Evolutionary conservation across 2,888 invertebrate species (phyloP).

Genomic region (Campoletis raptor): DNA sequence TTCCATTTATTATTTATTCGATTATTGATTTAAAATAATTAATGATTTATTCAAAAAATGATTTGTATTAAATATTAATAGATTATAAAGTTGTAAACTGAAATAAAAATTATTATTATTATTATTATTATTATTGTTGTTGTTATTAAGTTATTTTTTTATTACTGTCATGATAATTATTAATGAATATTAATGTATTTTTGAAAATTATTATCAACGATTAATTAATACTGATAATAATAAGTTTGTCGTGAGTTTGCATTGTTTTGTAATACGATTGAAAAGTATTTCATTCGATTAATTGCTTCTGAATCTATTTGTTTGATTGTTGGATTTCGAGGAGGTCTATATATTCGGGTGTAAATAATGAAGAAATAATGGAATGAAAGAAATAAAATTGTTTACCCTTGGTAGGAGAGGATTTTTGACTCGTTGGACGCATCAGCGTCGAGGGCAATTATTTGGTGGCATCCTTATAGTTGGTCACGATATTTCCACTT

Average conservation of each 20-base stretch:
- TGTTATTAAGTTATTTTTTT: neutral
- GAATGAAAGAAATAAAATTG: neutral
- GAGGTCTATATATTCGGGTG: neutral
- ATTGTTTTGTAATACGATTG: neutral
- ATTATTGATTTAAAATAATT: neutral
- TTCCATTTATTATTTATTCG: neutral
- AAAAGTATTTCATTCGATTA: neutral
- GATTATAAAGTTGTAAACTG: neutral
- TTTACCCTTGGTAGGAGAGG: constrained; percentile 54
- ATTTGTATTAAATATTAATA: neutral
- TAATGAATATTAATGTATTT: neutral
- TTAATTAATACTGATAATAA: neutral
- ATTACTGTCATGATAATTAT: neutral
- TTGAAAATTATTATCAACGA: neutral
- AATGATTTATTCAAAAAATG: neutral
- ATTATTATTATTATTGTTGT: neutral
- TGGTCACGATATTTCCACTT: constrained; percentile 4
- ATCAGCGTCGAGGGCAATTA: constrained; percentile 45
- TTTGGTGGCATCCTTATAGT: constrained; percentile 16
- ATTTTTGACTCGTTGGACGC: constrained; percentile 40
- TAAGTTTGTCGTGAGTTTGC: neutral
- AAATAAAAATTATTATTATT: neutral
- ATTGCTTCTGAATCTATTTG: neutral
- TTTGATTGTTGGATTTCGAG: neutral
- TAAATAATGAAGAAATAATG: neutral